phyloP scores from a whole-genome alignment of 2,888 invertebrate genomes.

The Arctia plantaginis region DNA sequence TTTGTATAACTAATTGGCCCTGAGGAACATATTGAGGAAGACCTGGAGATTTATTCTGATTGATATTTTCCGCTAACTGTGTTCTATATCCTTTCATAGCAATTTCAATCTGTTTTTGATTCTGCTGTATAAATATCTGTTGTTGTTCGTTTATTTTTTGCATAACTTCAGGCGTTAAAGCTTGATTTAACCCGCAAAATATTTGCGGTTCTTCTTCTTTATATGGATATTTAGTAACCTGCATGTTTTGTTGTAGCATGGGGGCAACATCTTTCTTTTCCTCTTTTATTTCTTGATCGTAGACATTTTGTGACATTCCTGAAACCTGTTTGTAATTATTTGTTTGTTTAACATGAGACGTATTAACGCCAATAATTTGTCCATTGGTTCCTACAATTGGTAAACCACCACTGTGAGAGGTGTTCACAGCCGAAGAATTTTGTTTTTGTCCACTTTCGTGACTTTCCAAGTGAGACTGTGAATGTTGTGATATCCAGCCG shows the following conservation, averaged over 20 bases:
- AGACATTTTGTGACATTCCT: slow-evolving; percentile 53
- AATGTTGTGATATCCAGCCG: slow-evolving; percentile 82
- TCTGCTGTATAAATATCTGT: slow-evolving; percentile 86
- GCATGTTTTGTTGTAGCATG: slow-evolving; percentile 55
- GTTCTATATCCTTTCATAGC: slow-evolving; percentile 82
- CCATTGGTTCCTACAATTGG: slow-evolving; percentile 87
- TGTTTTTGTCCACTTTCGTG: slow-evolving; percentile 67
- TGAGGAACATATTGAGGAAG: slow-evolving; percentile 75
- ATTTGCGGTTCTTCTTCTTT: slow-evolving; percentile 81
- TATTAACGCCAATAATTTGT: slow-evolving; percentile 87
- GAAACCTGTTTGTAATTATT: slow-evolving; percentile 64
- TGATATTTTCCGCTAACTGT: slow-evolving; percentile 71
- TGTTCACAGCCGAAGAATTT: slow-evolving; percentile 55
- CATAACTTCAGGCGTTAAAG: slow-evolving; percentile 84
- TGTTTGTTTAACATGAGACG: slow-evolving; percentile 70
- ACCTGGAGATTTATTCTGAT: slow-evolving; percentile 67
- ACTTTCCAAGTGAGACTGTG: slow-evolving; percentile 71
- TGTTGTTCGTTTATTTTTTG: slow-evolving; percentile 86
- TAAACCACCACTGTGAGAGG: slow-evolving; percentile 67
- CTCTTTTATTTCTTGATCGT: slow-evolving; percentile 68
- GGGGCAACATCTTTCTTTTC: slow-evolving; percentile 67
- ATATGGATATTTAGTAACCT: slow-evolving; percentile 57
- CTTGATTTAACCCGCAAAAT: slow-evolving; percentile 80
- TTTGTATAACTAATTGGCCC: slow-evolving; percentile 80
- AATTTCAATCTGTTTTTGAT: slow-evolving; percentile 85